phyloP scores from a whole-genome alignment of 64 coral and sea anemone species.

The Dendronephthya gigantea region DNA sequence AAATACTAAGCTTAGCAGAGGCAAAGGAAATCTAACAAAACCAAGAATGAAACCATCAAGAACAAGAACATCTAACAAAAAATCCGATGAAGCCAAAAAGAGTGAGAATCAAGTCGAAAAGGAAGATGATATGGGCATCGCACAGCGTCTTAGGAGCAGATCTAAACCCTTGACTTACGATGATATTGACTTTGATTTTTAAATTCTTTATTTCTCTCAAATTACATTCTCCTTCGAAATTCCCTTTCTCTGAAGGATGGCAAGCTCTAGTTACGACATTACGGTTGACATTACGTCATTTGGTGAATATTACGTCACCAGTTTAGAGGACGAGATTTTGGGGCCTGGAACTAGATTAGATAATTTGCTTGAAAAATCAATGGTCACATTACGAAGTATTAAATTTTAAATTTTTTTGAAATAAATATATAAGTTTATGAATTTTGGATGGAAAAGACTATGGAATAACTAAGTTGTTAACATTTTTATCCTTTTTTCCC shows the following conservation, averaged over 20 bases:
- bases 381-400: no score
- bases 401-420: background rate
- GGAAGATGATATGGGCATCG: background rate
- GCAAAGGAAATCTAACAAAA: no score
- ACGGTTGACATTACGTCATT: no score
- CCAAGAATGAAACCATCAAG: background rate
- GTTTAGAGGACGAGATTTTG: background rate
- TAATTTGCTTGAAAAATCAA: background rate
- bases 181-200: background rate
- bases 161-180: background rate
- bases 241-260: background rate
- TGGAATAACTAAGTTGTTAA: background rate
- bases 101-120: background rate
- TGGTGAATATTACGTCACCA: background rate
- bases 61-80: background rate
- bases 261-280: no score
- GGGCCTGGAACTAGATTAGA: background rate
- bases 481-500: background rate
- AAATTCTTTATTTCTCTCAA: background rate
- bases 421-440: background rate
- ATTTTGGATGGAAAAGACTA: background rate
- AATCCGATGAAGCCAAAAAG: background rate
- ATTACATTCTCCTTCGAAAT: no score
- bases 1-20: background rate
- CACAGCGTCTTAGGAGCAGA: background rate